These are phyloP conservation scores for Camponotus vicinus DNA, from an alignment of 1,140 invertebrate genomes.

Conservation along the genomic window DNA sequence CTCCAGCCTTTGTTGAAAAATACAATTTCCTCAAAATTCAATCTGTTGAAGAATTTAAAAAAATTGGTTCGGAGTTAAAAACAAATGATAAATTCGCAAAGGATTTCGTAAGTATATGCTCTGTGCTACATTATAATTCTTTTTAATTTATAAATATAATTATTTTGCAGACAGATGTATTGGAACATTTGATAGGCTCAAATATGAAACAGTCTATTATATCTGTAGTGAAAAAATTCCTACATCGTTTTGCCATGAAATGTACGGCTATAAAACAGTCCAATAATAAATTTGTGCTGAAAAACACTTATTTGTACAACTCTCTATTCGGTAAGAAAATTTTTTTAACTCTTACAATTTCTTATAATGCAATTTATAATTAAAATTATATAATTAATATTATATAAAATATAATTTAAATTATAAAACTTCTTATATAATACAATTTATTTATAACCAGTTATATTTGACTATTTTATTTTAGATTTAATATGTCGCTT, in stretches of 20 bases:
- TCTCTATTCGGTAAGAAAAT: neutral
- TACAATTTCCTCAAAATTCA: neutral
- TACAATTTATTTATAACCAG: no score
- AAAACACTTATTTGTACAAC: slow-evolving; percentile 6
- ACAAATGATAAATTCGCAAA: neutral
- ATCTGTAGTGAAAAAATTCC: neutral
- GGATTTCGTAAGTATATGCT: slow-evolving; percentile 10
- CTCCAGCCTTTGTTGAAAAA: neutral
- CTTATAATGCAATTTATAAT: neutral
- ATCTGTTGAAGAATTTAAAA: neutral
- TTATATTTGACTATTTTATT: no score
- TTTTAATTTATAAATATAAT: neutral
- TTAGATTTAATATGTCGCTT: no score
- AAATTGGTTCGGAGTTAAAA: neutral
- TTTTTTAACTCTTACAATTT: neutral
- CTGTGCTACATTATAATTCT: neutral
- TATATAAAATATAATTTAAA: neutral
- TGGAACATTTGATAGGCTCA: neutral
- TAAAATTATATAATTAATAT: neutral
- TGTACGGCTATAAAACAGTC: neutral
- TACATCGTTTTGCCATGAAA: slow-evolving; percentile 19
- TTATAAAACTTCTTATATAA: neutral
- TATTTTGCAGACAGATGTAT: neutral
- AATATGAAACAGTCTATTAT: neutral
- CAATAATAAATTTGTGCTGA: neutral